Evolutionary conservation across 2,797 vertebrate species (phyloP).

Genomic region (Furcifer pardalis): DNA sequence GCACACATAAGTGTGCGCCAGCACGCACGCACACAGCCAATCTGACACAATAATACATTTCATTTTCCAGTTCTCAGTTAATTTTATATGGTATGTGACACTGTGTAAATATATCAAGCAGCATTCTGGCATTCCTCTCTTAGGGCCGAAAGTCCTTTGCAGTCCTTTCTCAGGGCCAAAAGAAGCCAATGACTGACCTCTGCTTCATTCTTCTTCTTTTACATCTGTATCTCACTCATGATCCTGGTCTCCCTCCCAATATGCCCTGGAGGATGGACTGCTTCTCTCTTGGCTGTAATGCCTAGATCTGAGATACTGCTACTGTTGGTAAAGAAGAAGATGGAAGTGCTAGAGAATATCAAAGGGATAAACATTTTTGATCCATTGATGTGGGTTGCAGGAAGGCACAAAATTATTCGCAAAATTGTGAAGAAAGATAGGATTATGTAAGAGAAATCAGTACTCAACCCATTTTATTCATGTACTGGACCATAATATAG

Average conservation of each 20-base stretch:
- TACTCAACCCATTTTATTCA: background rate
- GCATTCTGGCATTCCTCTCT: background rate
- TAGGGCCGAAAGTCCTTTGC: too few relatives aligned
- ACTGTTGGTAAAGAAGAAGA: background rate
- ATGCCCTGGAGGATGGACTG: background rate
- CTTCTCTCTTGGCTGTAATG: background rate
- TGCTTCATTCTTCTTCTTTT: background rate
- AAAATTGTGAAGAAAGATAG: background rate
- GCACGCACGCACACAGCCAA: background rate
- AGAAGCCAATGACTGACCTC: background rate
- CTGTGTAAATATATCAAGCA: background rate
- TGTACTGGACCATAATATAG: background rate
- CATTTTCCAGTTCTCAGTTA: background rate
- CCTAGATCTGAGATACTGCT: background rate
- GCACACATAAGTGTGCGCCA: background rate
- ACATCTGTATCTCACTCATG: background rate
- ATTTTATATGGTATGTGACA: background rate
- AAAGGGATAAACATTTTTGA: background rate
- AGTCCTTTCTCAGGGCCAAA: background rate
- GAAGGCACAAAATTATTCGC: background rate
- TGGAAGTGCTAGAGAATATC: background rate
- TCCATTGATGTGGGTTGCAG: background rate
- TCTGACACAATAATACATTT: background rate
- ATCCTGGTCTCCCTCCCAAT: background rate
- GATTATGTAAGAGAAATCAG: background rate